Evolutionary conservation across 2,113 vertebrate species (phyloP).

Genomic region (Tricholaema leucomelas): DNA sequence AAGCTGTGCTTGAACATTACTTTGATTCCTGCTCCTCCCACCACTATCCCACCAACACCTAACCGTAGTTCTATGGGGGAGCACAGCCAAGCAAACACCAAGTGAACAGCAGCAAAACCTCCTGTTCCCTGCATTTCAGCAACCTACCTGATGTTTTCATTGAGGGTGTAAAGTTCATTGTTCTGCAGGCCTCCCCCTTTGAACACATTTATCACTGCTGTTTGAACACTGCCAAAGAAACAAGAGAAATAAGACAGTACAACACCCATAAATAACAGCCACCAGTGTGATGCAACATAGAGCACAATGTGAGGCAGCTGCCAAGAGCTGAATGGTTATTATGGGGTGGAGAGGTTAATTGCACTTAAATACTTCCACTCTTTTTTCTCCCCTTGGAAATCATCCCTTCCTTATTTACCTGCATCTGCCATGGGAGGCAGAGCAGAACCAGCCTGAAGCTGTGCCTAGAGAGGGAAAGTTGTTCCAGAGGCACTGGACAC

Average conservation of each 20-base stretch:
- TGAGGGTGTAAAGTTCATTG: slow-evolving; percentile 90
- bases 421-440: background rate
- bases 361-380: background rate
- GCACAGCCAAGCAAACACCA: background rate
- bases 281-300: background rate
- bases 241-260: slow-evolving; percentile 32
- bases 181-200: slow-evolving; percentile 87
- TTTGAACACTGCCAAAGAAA: slow-evolving; percentile 85
- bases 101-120: background rate
- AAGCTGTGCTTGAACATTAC: background rate
- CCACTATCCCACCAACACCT: background rate
- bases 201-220: slow-evolving; percentile 94
- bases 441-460: background rate
- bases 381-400: background rate
- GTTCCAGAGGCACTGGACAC: background rate
- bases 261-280: background rate
- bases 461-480: background rate
- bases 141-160: slow-evolving; percentile 92
- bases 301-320: background rate
- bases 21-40: background rate
- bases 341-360: background rate
- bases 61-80: background rate
- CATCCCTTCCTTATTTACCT: background rate
- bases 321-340: background rate
- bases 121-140: background rate